These are phyloP conservation scores for Apamea sordens DNA, from an alignment of 2,888 invertebrate genomes.

Conservation along the genomic window DNA sequence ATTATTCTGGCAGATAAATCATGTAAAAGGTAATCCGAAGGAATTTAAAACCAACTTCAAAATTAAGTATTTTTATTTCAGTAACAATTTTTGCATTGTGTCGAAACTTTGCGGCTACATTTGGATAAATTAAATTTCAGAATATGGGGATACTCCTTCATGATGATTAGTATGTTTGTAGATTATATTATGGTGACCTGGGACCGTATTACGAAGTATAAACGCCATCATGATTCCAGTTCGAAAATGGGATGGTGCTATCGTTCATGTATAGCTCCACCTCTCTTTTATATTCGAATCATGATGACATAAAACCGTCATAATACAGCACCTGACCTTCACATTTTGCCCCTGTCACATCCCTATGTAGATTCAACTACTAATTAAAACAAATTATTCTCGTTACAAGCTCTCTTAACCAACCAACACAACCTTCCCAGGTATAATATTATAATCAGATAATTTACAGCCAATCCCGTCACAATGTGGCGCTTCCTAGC, in stretches of 20 bases:
- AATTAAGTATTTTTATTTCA: too few relatives aligned
- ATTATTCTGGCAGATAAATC: neutral
- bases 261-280: neutral
- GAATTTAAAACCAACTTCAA: neutral
- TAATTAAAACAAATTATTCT: constrained; percentile 38
- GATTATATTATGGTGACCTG: neutral
- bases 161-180: neutral
- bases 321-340: neutral
- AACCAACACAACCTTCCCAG: constrained; percentile 22
- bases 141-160: neutral
- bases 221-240: neutral
- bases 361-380: neutral
- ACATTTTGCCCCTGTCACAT: neutral
- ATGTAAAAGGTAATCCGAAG: neutral
- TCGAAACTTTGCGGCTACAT: neutral
- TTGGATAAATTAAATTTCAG: neutral
- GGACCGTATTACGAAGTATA: neutral
- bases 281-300: neutral
- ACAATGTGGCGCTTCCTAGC: constrained; percentile 19
- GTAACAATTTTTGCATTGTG: neutral
- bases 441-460: constrained; percentile 45
- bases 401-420: neutral
- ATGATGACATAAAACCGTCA: neutral
- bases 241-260: neutral
- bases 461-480: constrained; percentile 22